Evolutionary conservation across 1,140 invertebrate species (phyloP).

Genomic region (Orchestia grillus): DNA sequence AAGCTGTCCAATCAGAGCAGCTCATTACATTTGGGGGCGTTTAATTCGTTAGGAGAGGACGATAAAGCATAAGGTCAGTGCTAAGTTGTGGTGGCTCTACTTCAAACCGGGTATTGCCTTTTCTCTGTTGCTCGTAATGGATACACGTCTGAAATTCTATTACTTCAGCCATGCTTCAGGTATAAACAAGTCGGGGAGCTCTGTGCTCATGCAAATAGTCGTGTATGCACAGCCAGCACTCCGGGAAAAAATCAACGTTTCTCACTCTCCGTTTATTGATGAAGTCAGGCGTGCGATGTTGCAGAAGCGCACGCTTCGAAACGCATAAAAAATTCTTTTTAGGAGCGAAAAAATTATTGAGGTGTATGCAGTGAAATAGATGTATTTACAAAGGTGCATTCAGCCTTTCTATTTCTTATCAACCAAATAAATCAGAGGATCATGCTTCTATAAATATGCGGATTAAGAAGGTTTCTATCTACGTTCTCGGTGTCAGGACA

Average conservation of each 20-base stretch:
- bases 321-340: neutral
- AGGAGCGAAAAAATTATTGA: neutral
- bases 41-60: slow-evolving; percentile 44
- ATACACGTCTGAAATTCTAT: slow-evolving; percentile 52
- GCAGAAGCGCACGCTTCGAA: neutral
- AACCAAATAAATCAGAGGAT: neutral
- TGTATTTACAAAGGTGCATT: neutral
- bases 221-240: slow-evolving; percentile 13
- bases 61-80: slow-evolving; percentile 27
- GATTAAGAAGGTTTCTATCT: neutral
- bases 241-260: neutral
- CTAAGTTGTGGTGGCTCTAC: slow-evolving; percentile 14
- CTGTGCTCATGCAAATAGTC: slow-evolving; percentile 4
- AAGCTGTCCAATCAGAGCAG: slow-evolving; percentile 38
- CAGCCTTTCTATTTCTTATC: neutral
- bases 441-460: neutral
- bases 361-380: neutral
- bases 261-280: neutral
- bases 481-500: neutral
- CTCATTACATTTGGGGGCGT: slow-evolving; percentile 47
- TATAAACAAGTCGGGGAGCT: slow-evolving; percentile 6
- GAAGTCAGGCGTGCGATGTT: neutral
- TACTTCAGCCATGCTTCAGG: neutral
- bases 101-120: slow-evolving; percentile 31
- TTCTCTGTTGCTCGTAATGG: slow-evolving; percentile 38